phyloP scores from a whole-genome alignment of 1,140 invertebrate species.

The Solenopsis fugax region DNA sequence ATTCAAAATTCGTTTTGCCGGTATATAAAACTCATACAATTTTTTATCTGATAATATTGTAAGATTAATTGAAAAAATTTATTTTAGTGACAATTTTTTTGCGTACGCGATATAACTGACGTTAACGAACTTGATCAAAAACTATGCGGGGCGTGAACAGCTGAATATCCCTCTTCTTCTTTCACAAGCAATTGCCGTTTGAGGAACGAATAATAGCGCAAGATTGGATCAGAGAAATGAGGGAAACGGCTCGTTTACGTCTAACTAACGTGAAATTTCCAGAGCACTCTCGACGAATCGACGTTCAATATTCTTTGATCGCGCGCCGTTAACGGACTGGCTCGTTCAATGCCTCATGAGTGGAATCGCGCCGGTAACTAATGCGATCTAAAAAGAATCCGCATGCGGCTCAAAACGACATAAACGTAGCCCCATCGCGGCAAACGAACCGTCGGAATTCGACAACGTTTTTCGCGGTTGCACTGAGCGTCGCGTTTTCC shows the following conservation, averaged over 20 bases:
- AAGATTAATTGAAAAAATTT: neutral
- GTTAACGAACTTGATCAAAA: slow-evolving; percentile 60
- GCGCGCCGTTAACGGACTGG: slow-evolving; percentile 67
- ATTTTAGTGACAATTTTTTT: neutral
- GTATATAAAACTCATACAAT: neutral
- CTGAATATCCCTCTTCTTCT: slow-evolving; percentile 33
- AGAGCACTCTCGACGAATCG: slow-evolving; percentile 71
- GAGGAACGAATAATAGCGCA: slow-evolving; percentile 60
- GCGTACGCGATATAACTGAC: neutral
- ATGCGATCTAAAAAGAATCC: slow-evolving; percentile 70
- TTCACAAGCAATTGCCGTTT: slow-evolving; percentile 9
- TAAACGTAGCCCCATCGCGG: slow-evolving; percentile 13
- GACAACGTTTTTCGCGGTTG: neutral
- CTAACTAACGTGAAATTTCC: slow-evolving; percentile 77
- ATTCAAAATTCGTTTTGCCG: neutral
- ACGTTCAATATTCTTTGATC: slow-evolving; percentile 76
- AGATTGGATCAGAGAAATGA: slow-evolving; percentile 66
- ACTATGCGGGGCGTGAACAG: slow-evolving; percentile 16
- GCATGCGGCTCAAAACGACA: slow-evolving; percentile 41
- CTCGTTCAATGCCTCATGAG: slow-evolving; percentile 70
- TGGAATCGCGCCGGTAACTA: slow-evolving; percentile 72
- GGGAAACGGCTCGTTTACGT: slow-evolving; percentile 73
- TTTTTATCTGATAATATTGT: neutral
- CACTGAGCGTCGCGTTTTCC: neutral
- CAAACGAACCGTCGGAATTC: neutral